These are phyloP conservation scores for Microctonus brassicae DNA, from an alignment of 2,888 invertebrate genomes.

Conservation along the genomic window DNA sequence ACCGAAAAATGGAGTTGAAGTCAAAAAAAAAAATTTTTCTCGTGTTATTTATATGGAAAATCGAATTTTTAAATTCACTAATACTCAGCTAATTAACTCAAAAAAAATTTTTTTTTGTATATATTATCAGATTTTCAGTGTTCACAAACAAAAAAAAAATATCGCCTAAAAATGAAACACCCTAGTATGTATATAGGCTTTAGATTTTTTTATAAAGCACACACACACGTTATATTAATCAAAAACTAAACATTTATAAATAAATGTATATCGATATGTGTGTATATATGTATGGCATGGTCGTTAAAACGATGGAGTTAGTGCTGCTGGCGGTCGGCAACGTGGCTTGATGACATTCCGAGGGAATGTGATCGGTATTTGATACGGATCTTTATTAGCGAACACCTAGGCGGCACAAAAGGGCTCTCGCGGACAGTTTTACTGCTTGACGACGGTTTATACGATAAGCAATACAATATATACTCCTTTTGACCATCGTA, in stretches of 20 bases:
- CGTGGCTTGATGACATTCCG: conserved; percentile 42
- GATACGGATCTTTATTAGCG: conserved; percentile 49
- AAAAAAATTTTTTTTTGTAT: no score
- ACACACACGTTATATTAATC: background rate
- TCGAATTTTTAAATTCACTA: no score
- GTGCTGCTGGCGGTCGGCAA: conserved; percentile 25
- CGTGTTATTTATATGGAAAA: no score
- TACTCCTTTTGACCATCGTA: background rate
- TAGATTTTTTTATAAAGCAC: no score
- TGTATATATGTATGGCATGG: background rate
- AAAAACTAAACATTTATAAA: background rate
- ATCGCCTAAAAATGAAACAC: no score
- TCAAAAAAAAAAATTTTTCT: no score
- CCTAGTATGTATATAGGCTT: no score
- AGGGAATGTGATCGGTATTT: conserved; percentile 47
- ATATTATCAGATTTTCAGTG: no score
- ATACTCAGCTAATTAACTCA: no score
- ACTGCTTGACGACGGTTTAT: conserved; percentile 8
- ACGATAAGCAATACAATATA: conserved; percentile 18
- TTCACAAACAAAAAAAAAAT: no score
- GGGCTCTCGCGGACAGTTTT: conserved; percentile 16
- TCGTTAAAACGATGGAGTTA: conserved; percentile 17
- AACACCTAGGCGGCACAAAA: conserved; percentile 40
- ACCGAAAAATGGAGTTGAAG: no score
- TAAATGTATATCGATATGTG: conserved; percentile 6